Base-by-base conservation (phyloP, 2,797 vertebrate species). In the Tachyglossus aculeatus region DNA sequence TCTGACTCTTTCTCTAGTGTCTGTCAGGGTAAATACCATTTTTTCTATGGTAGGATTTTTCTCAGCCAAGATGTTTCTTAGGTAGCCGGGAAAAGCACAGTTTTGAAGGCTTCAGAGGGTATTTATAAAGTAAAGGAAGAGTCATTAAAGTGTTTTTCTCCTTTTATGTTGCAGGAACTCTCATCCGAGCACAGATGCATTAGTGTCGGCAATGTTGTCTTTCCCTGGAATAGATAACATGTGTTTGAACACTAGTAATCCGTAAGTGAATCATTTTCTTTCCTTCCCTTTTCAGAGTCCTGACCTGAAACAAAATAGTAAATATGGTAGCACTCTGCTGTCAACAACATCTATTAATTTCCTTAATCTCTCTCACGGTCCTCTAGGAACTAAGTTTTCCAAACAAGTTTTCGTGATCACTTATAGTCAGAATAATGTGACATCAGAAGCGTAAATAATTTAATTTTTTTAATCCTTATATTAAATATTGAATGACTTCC, bases 221-320 rank as follows among this genome's bases (percentile, higher is more conserved):
- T 96, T 93, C 89, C 96, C 97, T 25, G 96, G 97, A 76, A 94
- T 96, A 0, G 96, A 98, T 89, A 95, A 94, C 34, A 54, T 72
- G 2, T 98, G 97, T 86, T 81, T 96, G 71, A 82, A 93, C 7
- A 75, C 86, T 37, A 88, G 88, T 77, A 85, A 92, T 19, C 73
- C 24, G 93, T 94, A 87, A 92, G 93, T 90, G 56, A 10, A 48
- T 67, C 31, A 60, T 12, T 40, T 48, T 43, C 5, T 12, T 25
- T 13, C 10, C n/a, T n/a, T n/a, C n/a, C n/a, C n/a, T n/a, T n/a
- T 39, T 18, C 12, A 14, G 7, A 53, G 50, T 71, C 39, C 21
- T 27, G 52, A 73, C 31, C 51, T 76, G 11, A 10, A 57, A 43
- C 44, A 74, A 44, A 47, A 14, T 57, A 67, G 4, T 34, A 18